Evolutionary conservation across 2,113 vertebrate genomes (phyloP), one percentile per base, ranked within the genome.

Genomic region (Cyphomyrus plagiostoma): DNA sequence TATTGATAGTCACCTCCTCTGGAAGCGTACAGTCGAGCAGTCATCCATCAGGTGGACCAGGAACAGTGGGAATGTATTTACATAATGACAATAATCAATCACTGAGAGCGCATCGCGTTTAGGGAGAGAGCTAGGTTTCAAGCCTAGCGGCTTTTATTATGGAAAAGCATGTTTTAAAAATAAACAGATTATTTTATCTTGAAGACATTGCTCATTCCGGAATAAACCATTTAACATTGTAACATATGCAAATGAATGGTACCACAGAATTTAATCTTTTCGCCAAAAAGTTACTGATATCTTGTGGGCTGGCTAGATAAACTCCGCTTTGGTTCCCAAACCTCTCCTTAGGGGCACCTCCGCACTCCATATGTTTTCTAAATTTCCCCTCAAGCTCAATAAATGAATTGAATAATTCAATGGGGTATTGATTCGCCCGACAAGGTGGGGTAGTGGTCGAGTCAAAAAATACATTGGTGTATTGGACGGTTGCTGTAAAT

Each of bases 81-180:
- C 84, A 86, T 52, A 52, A 52, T 52, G 84, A 52, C n/a, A 86
- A 86, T 30, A 53, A 52, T 86, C 84, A 13, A 52, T 86, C 84
- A 52, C 9, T 11, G 26, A 49, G 48, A 26, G 39, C 0, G 3
- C 26, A 86, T 26, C 21, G 10, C 11, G 8, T 17, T 86, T 9
- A 23, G 11, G 23, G 84, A 13, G 1, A 30, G 45, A 21, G 11
- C 50, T 2, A 49, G 46, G 84, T 30, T 86, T 86, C n/a, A 35
- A 30, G 5, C 10, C 23, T 17, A 30, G 23, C 9, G 48, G 49
- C 1, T 53, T 86, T 86, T 49, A 17, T 50, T n/a, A 42, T 46
- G 62, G 62, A 30, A 26, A 70, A 70, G 26, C n/a, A 30, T 30
- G 9, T 30, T 70, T 30, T 30, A 70, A 9, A 70, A 70, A 70